These are phyloP conservation scores for Helicoverpa zea DNA, from an alignment of 1,140 invertebrate species.

Conservation along the genomic window DNA sequence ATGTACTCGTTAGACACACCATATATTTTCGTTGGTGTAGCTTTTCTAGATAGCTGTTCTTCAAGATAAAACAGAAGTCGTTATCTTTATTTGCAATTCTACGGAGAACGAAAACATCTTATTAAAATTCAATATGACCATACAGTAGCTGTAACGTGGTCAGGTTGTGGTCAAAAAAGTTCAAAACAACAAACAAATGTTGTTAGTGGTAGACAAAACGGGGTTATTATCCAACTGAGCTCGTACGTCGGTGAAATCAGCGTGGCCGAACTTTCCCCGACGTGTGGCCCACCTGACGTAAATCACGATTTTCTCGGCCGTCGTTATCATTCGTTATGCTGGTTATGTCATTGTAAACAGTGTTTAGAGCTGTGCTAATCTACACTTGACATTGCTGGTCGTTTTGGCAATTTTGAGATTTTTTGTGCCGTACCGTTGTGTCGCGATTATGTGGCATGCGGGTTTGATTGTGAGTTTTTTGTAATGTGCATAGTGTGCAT, in stretches of 20 bases:
- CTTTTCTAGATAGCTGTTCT: neutral
- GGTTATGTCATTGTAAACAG: constrained; percentile 36
- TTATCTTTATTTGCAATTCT: neutral
- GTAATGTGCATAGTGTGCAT: neutral
- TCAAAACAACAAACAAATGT: constrained; percentile 15
- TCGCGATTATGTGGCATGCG: constrained; percentile 16
- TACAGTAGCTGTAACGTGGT: too few relatives aligned
- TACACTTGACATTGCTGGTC: constrained; percentile 29
- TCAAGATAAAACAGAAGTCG: neutral
- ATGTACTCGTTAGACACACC: too few relatives aligned
- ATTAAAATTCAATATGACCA: too few relatives aligned
- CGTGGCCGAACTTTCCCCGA: constrained; percentile 40
- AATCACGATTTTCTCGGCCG: constrained; percentile 38
- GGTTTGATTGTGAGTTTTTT: neutral
- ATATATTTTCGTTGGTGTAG: too few relatives aligned
- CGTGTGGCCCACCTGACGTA: constrained; percentile 36
- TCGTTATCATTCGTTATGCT: constrained; percentile 2
- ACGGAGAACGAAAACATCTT: too few relatives aligned
- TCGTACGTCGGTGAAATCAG: constrained; percentile 44
- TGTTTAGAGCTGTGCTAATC: constrained; percentile 34
- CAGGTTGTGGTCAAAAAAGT: too few relatives aligned
- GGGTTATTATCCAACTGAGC: constrained; percentile 43
- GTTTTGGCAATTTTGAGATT: constrained; percentile 13
- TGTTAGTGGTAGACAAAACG: constrained; percentile 2
- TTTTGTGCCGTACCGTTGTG: neutral